Conservation (phyloP, 2,888 invertebrate genomes). For the Unio delphinus region DNA sequence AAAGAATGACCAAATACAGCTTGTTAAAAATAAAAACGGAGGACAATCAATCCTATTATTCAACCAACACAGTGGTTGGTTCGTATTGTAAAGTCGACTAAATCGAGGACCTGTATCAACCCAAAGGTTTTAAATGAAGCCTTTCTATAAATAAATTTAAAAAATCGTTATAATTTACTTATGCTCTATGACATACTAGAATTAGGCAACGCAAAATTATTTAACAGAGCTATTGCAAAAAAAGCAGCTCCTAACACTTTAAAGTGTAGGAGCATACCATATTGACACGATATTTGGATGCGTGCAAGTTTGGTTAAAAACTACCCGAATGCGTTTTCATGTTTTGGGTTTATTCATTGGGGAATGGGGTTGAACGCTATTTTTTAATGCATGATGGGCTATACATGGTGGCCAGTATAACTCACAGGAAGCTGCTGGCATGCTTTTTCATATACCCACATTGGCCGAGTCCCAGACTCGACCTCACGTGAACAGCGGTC, state of each 20-base stretch:
- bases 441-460: no score
- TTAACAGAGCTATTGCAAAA: slow-evolving; percentile 25
- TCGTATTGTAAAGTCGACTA: slow-evolving; percentile 20
- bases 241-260: slow-evolving; percentile 32
- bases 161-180: slow-evolving; percentile 24
- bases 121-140: slow-evolving; percentile 32
- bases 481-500: no score
- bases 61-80: slow-evolving; percentile 40
- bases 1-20: slow-evolving; percentile 18
- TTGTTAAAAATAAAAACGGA: slow-evolving; percentile 14
- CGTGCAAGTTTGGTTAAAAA: slow-evolving; percentile 38
- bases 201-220: slow-evolving; percentile 29
- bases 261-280: slow-evolving; percentile 34
- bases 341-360: no score
- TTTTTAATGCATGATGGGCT: no score
- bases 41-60: slow-evolving; percentile 20
- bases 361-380: not conserved
- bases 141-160: slow-evolving; percentile 9
- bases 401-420: no score
- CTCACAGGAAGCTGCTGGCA: no score
- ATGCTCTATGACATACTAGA: slow-evolving; percentile 36
- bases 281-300: slow-evolving; percentile 35
- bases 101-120: slow-evolving; percentile 34
- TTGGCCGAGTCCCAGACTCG: no score
- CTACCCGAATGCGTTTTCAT: not conserved